A percentile compares a stretch with the other conserved stretches of the same genome.
Conservation (phyloP, 2,113 vertebrate species). For the Rhombomys opimus region DNA sequence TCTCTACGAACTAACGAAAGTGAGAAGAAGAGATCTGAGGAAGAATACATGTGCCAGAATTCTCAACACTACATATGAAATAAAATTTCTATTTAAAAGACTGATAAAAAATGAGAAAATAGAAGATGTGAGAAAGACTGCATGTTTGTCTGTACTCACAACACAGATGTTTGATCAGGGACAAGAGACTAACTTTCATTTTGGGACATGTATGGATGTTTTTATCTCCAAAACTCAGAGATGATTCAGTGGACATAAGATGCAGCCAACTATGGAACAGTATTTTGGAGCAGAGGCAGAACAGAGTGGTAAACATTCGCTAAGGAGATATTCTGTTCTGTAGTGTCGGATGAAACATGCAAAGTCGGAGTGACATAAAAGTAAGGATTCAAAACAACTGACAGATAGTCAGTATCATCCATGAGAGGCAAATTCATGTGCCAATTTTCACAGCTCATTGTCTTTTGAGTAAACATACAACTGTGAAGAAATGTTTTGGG, state of each 20-base stretch:
- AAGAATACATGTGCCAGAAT: background rate
- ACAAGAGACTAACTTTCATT: slow-evolving; percentile 88
- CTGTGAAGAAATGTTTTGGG: background rate
- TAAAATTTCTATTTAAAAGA: background rate
- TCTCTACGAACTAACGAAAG: background rate
- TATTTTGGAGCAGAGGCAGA: slow-evolving; percentile 84
- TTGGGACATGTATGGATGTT: slow-evolving; percentile 80
- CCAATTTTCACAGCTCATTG: background rate
- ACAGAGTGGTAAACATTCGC: slow-evolving; percentile 77
- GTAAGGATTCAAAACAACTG: slow-evolving; percentile 83
- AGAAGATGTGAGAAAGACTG: background rate
- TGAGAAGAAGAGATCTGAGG: background rate
- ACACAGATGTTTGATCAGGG: slow-evolving; percentile 87
- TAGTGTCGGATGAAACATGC: slow-evolving; percentile 90
- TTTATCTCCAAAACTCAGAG: slow-evolving; percentile 74
- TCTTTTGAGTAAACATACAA: background rate
- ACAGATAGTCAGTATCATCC: slow-evolving; percentile 86
- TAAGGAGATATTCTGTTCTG: slow-evolving; percentile 75
- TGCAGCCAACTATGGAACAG: slow-evolving; percentile 70
- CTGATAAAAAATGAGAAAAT: background rate
- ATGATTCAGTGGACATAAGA: slow-evolving; percentile 77
- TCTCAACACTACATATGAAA: background rate
- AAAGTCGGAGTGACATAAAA: slow-evolving; percentile 87
- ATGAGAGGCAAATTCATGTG: background rate
- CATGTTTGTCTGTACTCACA: background rate